These are phyloP conservation scores for Achroia grisella DNA, from an alignment of 1,140 invertebrate genomes.

Conservation along the genomic window DNA sequence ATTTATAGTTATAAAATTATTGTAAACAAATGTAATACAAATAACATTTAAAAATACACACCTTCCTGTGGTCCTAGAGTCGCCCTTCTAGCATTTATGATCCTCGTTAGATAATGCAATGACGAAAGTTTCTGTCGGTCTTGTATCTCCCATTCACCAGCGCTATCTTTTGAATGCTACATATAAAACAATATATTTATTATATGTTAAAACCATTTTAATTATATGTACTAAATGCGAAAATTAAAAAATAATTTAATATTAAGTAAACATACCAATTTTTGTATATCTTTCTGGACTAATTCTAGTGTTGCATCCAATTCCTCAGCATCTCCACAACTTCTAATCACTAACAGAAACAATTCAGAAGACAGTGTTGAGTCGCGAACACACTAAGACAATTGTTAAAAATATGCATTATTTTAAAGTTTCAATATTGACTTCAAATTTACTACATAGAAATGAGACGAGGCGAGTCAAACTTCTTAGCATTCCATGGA, in stretches of 20 bases:
- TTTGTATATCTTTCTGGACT: conserved; percentile 86
- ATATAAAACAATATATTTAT: conserved; percentile 16
- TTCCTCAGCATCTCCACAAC: conserved; percentile 86
- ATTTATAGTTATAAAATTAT: no score
- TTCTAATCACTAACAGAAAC: conserved; percentile 86
- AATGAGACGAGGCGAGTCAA: no score
- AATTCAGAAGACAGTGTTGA: conserved; percentile 83
- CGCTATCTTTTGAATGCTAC: conserved; percentile 86
- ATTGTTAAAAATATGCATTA: not conserved
- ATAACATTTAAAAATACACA: conserved; percentile 13
- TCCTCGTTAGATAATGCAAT: conserved; percentile 85
- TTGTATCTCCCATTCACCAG: conserved; percentile 86
- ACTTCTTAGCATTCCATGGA: no score
- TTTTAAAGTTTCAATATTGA: no score
- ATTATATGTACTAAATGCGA: no score
- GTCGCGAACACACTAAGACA: conserved; percentile 83
- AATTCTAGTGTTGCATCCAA: conserved; percentile 85
- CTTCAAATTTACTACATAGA: no score
- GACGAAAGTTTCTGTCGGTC: conserved; percentile 94
- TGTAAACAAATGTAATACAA: not conserved
- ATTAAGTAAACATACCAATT: conserved; percentile 71
- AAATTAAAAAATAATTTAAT: not conserved
- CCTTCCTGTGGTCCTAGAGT: conserved; percentile 62
- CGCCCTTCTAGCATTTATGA: conserved; percentile 67
- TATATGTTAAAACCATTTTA: not conserved